Percentiles rank a stretch among this genome's conserved stretches.
Conservation (phyloP, 2,113 vertebrate species). For the Heliornis fulica region DNA sequence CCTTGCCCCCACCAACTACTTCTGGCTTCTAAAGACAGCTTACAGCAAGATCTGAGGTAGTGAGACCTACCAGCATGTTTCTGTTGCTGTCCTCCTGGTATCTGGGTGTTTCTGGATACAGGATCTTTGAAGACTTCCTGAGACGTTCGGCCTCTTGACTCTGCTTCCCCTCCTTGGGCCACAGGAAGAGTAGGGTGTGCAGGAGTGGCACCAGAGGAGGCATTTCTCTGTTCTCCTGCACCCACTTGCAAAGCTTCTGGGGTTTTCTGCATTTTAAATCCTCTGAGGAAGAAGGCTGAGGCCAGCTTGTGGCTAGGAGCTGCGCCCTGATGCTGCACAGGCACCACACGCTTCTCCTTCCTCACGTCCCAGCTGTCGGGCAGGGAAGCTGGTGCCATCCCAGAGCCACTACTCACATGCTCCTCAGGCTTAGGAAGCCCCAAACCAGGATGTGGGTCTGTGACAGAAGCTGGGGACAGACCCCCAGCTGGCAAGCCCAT, state of each 20-base stretch:
- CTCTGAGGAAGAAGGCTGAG: neutral
- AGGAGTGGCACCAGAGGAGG: neutral
- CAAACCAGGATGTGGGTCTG: neutral
- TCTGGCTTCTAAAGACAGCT: neutral
- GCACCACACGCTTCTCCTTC: rapidly evolving
- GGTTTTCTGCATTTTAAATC: neutral
- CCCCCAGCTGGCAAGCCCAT: rapidly evolving
- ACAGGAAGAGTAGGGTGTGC: neutral
- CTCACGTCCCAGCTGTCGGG: neutral
- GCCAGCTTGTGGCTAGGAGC: neutral
- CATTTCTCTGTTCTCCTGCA: neutral
- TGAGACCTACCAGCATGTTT: constrained; percentile 11
- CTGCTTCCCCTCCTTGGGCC: rapidly evolving
- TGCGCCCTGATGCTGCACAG: neutral
- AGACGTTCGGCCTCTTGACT: neutral
- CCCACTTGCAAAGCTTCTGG: neutral
- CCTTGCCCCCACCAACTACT: neutral
- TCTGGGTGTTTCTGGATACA: neutral
- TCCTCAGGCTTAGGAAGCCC: neutral
- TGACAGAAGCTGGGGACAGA: neutral
- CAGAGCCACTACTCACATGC: neutral
- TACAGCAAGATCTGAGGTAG: rapidly evolving
- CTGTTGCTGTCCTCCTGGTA: neutral
- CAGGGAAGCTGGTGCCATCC: neutral
- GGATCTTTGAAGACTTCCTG: neutral